A percentile compares a stretch with the other conserved stretches of the same genome.
Conservation (phyloP, 2,113 vertebrate species). For the Tupaia chinensis region DNA sequence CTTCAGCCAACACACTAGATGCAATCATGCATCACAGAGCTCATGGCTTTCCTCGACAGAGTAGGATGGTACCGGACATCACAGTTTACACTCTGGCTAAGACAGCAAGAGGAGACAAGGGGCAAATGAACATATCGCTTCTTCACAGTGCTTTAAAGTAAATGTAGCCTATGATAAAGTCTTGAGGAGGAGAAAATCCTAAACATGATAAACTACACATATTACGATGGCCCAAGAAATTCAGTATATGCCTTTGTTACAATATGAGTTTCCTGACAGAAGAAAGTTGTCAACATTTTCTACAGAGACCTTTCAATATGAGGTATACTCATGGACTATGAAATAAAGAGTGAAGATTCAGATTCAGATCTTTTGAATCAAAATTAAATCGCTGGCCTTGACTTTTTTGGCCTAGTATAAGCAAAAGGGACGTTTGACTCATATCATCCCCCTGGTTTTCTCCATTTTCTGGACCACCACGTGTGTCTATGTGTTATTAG, state of each 20-base stretch:
- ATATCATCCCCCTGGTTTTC: not conserved
- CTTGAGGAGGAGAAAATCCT: conserved; percentile 24
- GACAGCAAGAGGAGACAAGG: not conserved
- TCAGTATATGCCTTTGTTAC: conserved; percentile 12
- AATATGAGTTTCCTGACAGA: conserved; percentile 29
- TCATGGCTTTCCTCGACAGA: not conserved
- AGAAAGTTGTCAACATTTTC: conserved; percentile 52
- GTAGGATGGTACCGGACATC: not conserved
- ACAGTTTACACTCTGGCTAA: not conserved
- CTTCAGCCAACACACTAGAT: not conserved
- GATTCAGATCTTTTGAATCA: conserved; percentile 15
- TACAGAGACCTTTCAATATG: conserved; percentile 43
- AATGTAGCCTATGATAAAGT: not conserved
- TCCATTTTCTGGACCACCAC: not conserved
- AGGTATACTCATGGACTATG: not conserved
- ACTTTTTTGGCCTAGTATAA: not conserved
- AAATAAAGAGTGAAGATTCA: conserved; percentile 12
- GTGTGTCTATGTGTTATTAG: not conserved
- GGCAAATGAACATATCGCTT: not conserved
- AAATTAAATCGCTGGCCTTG: conserved; percentile 5
- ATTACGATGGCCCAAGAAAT: conserved; percentile 47
- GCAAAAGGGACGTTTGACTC: conserved; percentile 43
- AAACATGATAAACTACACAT: conserved; percentile 57
- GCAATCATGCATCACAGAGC: not conserved
- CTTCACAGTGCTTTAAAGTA: not conserved